Base-by-base conservation (phyloP, 2,113 vertebrate genomes). In the Leuciscus idus region DNA sequence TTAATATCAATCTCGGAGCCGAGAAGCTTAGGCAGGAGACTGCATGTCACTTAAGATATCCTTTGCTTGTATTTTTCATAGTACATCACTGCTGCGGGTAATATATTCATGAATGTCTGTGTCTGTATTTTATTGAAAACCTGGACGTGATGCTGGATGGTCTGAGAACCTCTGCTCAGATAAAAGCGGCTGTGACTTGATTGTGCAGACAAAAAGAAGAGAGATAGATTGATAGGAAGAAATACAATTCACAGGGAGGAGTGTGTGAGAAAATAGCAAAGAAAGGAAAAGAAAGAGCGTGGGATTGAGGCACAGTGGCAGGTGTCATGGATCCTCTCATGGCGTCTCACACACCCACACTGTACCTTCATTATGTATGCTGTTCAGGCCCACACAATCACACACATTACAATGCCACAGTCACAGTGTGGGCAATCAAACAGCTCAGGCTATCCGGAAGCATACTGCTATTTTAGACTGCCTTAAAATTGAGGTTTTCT, bases 351-450 rank as follows among this genome's bases (percentile, higher is more conserved):
- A 84, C 87, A 66, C 81, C 85, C 84, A 86, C 61, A 64, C 81
- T 23, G 26, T 68, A 84, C 74, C 86, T 89, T 89, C 88, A 89
- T 89, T 85, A 87, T 89, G 86, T 79, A 87, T 89, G 84, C 86
- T 87, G 83, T 85, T 85, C 72, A 83, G n/a, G 61, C 80, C 62
- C 66, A 78, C 81, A 73, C 86, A 79, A 83, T 85, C 55, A 77
- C 83, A 84, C 78, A 64, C 55, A 46, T 75, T 85, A 82, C 85
- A 87, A 76, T 85, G 82, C 79, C 73, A 87, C 80, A 79, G 85
- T 90, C 83, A 68, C 57, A 50, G 46, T 88, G 52, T 33, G 43
- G 79, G 78, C 81, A 83, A 72, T 84, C 85, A 84, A 66, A 79
- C 68, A 82, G 73, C 72, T 50, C 23, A 36, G 84, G 46, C 61